Evolutionary conservation across 1,140 invertebrate genomes (phyloP), one percentile per base, ranked within the genome.

Genomic region (Drosophila seguyi): DNA sequence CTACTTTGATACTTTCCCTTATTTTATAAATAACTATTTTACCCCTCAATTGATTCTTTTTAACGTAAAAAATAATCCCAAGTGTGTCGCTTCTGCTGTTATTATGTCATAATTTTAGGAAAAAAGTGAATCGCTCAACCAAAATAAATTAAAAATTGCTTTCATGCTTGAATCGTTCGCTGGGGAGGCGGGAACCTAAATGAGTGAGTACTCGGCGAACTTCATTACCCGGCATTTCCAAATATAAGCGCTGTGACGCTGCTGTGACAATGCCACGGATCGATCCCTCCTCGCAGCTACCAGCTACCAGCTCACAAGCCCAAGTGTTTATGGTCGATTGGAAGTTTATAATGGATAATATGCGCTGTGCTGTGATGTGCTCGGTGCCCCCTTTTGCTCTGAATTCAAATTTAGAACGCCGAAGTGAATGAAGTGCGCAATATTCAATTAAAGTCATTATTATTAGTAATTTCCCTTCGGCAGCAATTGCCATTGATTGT

Each of bases 111-210:
- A 90, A 90, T 90, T 90, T 90, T 90, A 90, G 86, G 78, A 90
- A 90, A 88, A 86, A 73, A 73, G 69, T 90, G 55, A 90, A 90
- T 79, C 85, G 85, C 81, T 90, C 71, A 90, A 88, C 85, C 85
- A 90, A 90, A 90, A 85, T 90, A 90, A 90, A 90, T 90, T 90
- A 90, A 90, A 90, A 90, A 90, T 90, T 90, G 85, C 78, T 90
- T 90, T 90, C 85, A 90, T 90, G 85, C 86, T 85, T 90, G 85
- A 90, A 90, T 90, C 75, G 75, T 47, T 79, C 36, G 60, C 22
- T 36, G 22, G 47, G 57, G 36, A 36, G 27, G 47, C 27, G 50
- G 57, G 22, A 25, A 52, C 22, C 6, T 22, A 20, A 6, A 14
- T 36, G 36, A 29, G 39, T 42, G 47, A 75, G 71, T 75, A 63